Evolutionary conservation across 2,888 invertebrate genomes (phyloP), one percentile per base, ranked within the genome.

Genomic region (Brachylomia viminalis): DNA sequence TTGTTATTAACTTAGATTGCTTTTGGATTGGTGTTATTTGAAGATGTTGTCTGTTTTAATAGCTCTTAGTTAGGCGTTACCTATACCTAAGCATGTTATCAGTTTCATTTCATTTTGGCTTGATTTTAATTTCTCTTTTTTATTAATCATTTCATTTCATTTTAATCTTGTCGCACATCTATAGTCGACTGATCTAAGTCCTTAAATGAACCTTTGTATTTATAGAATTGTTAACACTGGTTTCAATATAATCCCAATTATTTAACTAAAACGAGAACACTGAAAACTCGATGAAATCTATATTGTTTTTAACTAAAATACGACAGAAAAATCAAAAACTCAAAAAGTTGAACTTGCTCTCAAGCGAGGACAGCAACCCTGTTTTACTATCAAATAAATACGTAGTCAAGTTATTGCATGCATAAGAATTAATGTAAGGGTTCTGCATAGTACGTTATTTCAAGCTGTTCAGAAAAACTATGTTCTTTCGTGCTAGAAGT

Each of bases 301-400:
- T 61, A 6, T 42, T 23, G 30, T 45, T 59, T 30, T 45, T 23
- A 85, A 90, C 87, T 33, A 47, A 42, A 88, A 89, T 90, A 93
- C 92, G 91, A 80, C 47, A 91, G 92, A 92, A 93, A 91, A 92
- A 92, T 91, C 89, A 27, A 27, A 67, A 17, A 15, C 6, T 86
- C 45, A 20, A 83, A 72, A 82, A 76, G 80, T 83, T 85, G 88
- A 90, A 91, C 87, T 58, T 27, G 73, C 47, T 76, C 15, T 42
- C 58, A 84, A 84, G 88, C 88, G 83, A 83, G 75, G 73, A 80
- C 72, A 72, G 83, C 82, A 86, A 84, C 86, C 87, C 82, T 84
- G 65, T 81, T 89, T 88, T 86, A 85, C 84, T 87, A 88, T 90
- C 81, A 87, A 90, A 89, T 86, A 89, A 89, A 87, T 88, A 91